Evolutionary conservation across 2,797 vertebrate genomes (phyloP), one percentile per base, ranked within the genome.

Genomic region (Cyclura pinguis): DNA sequence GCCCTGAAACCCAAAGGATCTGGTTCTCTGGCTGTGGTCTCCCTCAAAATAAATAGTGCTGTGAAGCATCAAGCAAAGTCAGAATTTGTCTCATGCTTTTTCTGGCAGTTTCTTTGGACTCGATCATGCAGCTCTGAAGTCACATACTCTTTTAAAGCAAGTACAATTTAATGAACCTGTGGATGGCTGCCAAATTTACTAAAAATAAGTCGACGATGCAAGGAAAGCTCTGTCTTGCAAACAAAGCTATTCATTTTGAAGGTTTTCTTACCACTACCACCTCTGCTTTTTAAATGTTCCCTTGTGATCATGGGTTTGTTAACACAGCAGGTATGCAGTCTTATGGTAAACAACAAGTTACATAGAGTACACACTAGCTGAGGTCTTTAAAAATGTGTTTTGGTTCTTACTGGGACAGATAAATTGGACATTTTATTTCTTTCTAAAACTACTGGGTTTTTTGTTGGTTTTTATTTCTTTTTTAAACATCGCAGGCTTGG

Each of bases 11-110:
- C 55, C 24, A 77, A 67, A 82, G 38, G 69, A 64, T 64, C n/a
- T 55, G 69, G 32, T 85, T 42, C 18, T 83, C 80, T 29, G 22
- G 12, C 22, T 67, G 89, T 55, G 85, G 80, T 83, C 57, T 55
- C 32, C 57, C 32, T 76, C 84, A 62, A 82, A 90, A 85, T 85
- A 50, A 90, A 69, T 42, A 80, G 82, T 22, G n/a, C 73, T 57
- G 29, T 16, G 29, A 32, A 62, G 52, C 57, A 73, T 82, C 22
- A 18, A 81, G 52, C 27, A n/a, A 32, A 62, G 84, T 73, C 59
- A 55, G 42, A 55, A 78, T 80, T 80, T 85, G 5, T 86, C 67
- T 74, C 29, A 13, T 52, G 35, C 7, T 47, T 82, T 84, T 76
- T 38, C 24, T 86, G 84, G 89, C 84, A 82, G n/a, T 38, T 74